Conservation (phyloP, 1,140 invertebrate species). For the Scaptomyza pallida region DNA sequence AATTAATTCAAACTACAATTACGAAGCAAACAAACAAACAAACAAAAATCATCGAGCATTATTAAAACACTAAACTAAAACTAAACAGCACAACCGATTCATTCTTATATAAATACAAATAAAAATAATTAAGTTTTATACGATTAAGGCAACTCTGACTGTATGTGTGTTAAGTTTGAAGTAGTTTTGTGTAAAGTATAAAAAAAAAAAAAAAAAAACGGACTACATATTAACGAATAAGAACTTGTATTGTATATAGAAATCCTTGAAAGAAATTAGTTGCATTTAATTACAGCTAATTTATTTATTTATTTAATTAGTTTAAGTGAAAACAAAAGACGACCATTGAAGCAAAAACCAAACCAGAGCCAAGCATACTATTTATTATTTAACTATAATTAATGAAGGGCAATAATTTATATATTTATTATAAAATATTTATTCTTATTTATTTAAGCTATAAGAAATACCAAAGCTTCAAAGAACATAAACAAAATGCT, state of each 20-base stretch:
- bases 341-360: constrained; percentile 36
- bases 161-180: constrained; percentile 68
- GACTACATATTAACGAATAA: constrained; percentile 23
- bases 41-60: constrained; percentile 20
- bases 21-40: background rate
- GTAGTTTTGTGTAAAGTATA: constrained; percentile 48
- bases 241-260: constrained; percentile 28
- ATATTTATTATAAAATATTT: constrained; percentile 24
- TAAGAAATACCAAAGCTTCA: constrained; percentile 30
- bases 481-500: constrained; percentile 11
- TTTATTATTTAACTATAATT: constrained; percentile 16
- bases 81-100: constrained; percentile 31
- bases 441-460: constrained; percentile 24
- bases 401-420: constrained; percentile 3
- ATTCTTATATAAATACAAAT: constrained; percentile 37
- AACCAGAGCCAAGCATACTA: constrained; percentile 36
- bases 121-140: constrained; percentile 29
- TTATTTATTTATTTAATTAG: background rate
- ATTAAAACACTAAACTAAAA: constrained; percentile 15
- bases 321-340: constrained; percentile 17
- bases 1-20: constrained; percentile 9
- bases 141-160: constrained; percentile 59
- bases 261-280: background rate
- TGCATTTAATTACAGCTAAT: background rate
- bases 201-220: constrained; percentile 4